Conservation (phyloP, 1,140 invertebrate species). For the Mylabris phalerata region DNA sequence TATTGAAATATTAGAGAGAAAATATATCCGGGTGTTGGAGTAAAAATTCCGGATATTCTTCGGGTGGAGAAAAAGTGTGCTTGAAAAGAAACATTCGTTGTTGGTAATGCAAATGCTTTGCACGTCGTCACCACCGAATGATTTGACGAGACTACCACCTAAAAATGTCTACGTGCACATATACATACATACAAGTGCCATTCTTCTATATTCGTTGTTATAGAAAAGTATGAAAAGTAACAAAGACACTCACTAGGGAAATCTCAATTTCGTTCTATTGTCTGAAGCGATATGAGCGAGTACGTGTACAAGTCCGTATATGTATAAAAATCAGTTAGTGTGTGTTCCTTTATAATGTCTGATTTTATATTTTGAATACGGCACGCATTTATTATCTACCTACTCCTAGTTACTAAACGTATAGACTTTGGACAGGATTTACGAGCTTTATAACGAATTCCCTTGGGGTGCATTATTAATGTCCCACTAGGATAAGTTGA, state of each 20-base stretch:
- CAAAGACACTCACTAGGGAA: constrained; percentile 23
- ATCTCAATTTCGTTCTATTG: constrained; percentile 13
- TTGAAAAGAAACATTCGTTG: constrained; percentile 3
- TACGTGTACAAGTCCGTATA: neutral
- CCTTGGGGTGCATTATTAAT: constrained; percentile 39
- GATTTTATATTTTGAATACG: constrained; percentile 7
- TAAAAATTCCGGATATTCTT: neutral
- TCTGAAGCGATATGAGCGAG: neutral
- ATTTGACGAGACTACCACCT: constrained; percentile 8
- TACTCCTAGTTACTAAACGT: neutral
- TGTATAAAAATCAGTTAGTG: neutral
- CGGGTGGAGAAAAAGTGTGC: neutral
- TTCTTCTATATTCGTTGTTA: neutral
- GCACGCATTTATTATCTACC: neutral
- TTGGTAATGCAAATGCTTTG: constrained; percentile 12
- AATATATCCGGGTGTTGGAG: neutral
- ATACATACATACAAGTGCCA: neutral
- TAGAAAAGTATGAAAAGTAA: neutral
- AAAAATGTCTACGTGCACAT: neutral
- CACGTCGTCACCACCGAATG: constrained; percentile 14
- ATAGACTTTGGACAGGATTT: constrained; percentile 22
- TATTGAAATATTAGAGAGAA: constrained; percentile 18
- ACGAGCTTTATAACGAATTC: constrained; percentile 33
- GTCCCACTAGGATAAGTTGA: constrained; percentile 36
- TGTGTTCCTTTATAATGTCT: neutral